Evolutionary conservation across 2,888 invertebrate species (phyloP), one percentile per base, ranked within the genome.

Genomic region (Eupithecia inturbata): DNA sequence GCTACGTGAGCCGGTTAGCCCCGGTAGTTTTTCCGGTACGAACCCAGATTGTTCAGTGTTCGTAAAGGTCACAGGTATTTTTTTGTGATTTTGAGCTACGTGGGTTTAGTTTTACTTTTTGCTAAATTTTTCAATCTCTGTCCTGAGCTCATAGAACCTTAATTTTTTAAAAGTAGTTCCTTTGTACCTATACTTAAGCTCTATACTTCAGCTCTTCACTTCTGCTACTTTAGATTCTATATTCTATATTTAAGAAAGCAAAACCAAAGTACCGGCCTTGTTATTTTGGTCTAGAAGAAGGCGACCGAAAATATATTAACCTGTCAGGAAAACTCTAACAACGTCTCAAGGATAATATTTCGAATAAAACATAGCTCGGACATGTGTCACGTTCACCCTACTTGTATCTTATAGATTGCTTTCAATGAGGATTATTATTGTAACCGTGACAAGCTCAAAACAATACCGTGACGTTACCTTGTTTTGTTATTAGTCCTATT

Each of bases 1-100:
- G 83, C 85, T 91, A 91, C 91, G 92, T 92, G 84, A 83, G 81
- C 57, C 26, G 26, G 57, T 57, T 22, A 57, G 57, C 57, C 26
- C 53, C 57, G 26, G 57, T 26, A 26, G 57, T 1, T 53, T 53
- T 53, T 57, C 26, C 12, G 12, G 26, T 57, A 57, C 26, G 4
- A 57, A 57, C 26, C 57, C 26, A 9, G 57, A 57, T 22, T 26
- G 26, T 57, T 57, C 57, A 57, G 22, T 26, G 26, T 57, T 4
- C 57, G 26, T 57, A 26, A 10, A 12, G 57, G 14, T 26, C 22
- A 53, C 26, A 14, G 22, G 57, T 57, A 57, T 26, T 57, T 57
- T n/a, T 49, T 57, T 57, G 26, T 57, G 57, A 26, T 57, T 57
- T 57, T 26, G 49, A n/a, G 49, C 22, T 26, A 26, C 5, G n/a